Percentiles rank a stretch among this genome's conserved stretches.
phyloP scores from a whole-genome alignment of 2,888 invertebrate species.

The Pristionchus entomophagus region DNA sequence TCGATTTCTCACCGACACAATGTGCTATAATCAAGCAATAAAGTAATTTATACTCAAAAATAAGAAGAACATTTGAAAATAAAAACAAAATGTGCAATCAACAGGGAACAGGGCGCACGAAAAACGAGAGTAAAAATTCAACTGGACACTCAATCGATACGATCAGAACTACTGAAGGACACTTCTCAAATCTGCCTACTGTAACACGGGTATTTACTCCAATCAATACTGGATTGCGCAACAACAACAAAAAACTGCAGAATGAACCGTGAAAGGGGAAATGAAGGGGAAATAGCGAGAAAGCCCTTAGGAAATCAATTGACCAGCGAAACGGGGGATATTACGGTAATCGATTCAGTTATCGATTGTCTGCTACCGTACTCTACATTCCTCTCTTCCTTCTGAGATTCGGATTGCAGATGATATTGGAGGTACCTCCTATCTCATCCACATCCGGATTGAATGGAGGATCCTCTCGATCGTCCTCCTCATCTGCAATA shows the following conservation, averaged over 20 bases:
- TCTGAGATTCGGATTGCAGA: constrained; percentile 47
- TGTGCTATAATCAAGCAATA: no score
- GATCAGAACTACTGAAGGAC: background rate
- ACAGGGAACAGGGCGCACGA: constrained; percentile 22
- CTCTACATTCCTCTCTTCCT: constrained; percentile 29
- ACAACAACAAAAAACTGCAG: no score
- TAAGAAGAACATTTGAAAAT: no score
- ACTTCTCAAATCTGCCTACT: background rate
- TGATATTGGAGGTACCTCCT: constrained; percentile 44
- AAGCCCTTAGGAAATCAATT: background rate
- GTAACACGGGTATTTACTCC: background rate
- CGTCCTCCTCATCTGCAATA: constrained; percentile 34
- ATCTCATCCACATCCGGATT: constrained; percentile 42
- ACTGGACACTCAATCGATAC: no score
- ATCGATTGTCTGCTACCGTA: background rate
- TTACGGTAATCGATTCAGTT: background rate
- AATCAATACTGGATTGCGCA: constrained; percentile 21
- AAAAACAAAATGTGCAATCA: constrained; percentile 25
- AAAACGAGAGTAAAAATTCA: background rate
- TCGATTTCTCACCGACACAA: no score
- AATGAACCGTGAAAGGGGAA: background rate
- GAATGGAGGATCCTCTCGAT: constrained; percentile 13
- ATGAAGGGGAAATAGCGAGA: background rate
- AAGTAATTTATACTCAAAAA: no score
- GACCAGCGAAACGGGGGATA: background rate